Percentiles rank a stretch among this genome's conserved stretches.
phyloP scores from a whole-genome alignment of 2,888 invertebrate genomes.

The Elegia similella region DNA sequence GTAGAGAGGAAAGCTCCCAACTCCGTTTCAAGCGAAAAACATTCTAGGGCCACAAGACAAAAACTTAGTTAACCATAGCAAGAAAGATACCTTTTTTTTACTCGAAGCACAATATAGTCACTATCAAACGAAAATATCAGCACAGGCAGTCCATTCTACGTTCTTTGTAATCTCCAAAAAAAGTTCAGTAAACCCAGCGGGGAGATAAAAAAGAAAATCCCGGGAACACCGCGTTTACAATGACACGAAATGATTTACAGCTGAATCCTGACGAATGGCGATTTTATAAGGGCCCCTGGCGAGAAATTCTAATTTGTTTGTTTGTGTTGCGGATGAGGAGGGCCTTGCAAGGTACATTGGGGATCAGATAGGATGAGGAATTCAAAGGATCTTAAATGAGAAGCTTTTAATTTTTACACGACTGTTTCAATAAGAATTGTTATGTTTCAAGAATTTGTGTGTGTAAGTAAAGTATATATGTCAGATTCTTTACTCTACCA shows the following conservation, averaged over 20 bases:
- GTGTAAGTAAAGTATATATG: no score
- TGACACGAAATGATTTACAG: conserved; percentile 32
- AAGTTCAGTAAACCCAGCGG: conserved; percentile 29
- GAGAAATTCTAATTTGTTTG: conserved; percentile 27
- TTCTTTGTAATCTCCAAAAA: background rate
- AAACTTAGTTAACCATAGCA: no score
- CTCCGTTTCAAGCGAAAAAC: no score
- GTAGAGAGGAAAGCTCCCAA: no score
- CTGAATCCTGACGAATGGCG: conserved; percentile 29
- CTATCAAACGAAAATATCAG: background rate
- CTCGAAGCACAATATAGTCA: background rate
- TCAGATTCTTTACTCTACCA: no score
- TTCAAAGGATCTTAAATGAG: no score
- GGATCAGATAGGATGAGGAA: background rate
- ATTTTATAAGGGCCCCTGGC: conserved; percentile 26
- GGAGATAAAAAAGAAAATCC: conserved; percentile 25
- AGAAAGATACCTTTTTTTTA: background rate
- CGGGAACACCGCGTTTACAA: conserved; percentile 24
- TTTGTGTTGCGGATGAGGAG: conserved; percentile 11
- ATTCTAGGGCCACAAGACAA: no score
- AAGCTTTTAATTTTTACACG: no score
- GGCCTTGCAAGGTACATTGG: conserved; percentile 6
- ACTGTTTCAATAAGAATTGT: no score
- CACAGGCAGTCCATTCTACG: background rate
- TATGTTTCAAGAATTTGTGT: no score